A percentile compares a stretch with the other conserved stretches of the same genome.
Evolutionary conservation across 1,140 invertebrate species (phyloP).

Genomic region (Drosophila malerkotliana): DNA sequence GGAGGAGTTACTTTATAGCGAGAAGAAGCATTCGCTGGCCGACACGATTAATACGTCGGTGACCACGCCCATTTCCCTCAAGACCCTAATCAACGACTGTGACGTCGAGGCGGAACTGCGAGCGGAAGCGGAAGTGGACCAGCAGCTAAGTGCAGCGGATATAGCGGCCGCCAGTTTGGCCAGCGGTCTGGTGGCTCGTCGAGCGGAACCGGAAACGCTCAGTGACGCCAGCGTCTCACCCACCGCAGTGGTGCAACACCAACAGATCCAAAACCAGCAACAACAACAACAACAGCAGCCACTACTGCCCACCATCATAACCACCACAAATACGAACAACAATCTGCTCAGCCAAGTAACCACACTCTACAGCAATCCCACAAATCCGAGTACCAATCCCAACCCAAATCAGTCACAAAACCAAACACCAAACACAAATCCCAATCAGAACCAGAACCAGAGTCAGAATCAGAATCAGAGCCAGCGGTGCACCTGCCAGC

Average conservation of each 20-base stretch:
- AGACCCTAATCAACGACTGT: slow-evolving; percentile 80
- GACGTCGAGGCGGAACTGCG: slow-evolving; percentile 57
- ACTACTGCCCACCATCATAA: slow-evolving; percentile 9
- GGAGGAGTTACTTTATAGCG: slow-evolving; percentile 33
- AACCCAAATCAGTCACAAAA: slow-evolving; percentile 82
- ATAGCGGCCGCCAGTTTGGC: slow-evolving; percentile 76
- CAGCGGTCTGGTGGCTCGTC: slow-evolving; percentile 71
- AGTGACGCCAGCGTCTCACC: slow-evolving; percentile 80
- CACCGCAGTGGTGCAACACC: slow-evolving; percentile 55
- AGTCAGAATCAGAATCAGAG: slow-evolving; percentile 40
- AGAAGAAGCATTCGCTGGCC: slow-evolving; percentile 75
- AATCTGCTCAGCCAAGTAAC: slow-evolving; percentile 34
- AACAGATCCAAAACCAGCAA: slow-evolving; percentile 28
- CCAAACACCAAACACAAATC: slow-evolving; percentile 38
- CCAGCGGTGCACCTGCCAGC: slow-evolving; percentile 79
- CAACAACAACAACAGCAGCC: slow-evolving; percentile 21
- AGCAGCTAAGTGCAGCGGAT: slow-evolving; percentile 70
- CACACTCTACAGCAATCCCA: slow-evolving; percentile 30
- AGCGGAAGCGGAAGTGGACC: slow-evolving; percentile 37
- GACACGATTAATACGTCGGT: slow-evolving; percentile 77
- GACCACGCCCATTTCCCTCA: slow-evolving; percentile 77
- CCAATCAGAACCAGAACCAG: slow-evolving; percentile 45
- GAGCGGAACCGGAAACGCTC: slow-evolving; percentile 75
- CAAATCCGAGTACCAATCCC: slow-evolving; percentile 12
- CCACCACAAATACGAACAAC: slow-evolving; percentile 8